phyloP scores from a whole-genome alignment of 2,888 invertebrate genomes.

The Aphrophora alni region DNA sequence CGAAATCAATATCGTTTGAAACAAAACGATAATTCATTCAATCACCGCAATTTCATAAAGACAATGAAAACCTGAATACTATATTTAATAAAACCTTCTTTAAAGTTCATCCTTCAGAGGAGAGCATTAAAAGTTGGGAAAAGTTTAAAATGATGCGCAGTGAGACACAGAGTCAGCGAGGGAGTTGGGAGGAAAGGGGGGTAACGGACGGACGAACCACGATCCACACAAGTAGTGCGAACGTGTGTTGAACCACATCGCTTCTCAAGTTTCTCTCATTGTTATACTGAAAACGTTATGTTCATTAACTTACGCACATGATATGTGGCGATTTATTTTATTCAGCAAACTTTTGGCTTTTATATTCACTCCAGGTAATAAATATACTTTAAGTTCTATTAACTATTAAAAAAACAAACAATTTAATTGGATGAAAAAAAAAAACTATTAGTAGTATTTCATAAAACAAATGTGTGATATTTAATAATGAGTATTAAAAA shows the following conservation, averaged over 20 bases:
- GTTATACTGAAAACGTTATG: neutral
- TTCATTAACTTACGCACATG: neutral
- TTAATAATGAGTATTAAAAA: too few relatives aligned
- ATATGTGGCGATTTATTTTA: neutral
- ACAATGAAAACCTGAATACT: neutral
- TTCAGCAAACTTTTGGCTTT: neutral
- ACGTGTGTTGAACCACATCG: too few relatives aligned
- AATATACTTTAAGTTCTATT: too few relatives aligned
- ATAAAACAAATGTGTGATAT: too few relatives aligned
- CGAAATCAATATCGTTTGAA: neutral
- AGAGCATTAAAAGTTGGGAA: neutral
- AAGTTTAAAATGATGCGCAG: neutral
- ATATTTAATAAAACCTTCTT: neutral
- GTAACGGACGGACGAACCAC: neutral
- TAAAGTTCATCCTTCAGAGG: neutral
- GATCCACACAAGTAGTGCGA: too few relatives aligned
- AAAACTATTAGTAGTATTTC: too few relatives aligned
- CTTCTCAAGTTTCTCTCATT: too few relatives aligned
- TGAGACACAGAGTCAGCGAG: neutral
- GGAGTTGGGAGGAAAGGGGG: neutral
- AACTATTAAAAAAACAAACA: too few relatives aligned
- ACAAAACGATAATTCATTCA: neutral
- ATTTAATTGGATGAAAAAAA: too few relatives aligned
- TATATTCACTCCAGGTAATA: neutral
- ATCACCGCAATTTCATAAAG: neutral